These are phyloP conservation scores for Actenoides hombroni DNA, from an alignment of 2,113 vertebrate species.

Conservation along the genomic window DNA sequence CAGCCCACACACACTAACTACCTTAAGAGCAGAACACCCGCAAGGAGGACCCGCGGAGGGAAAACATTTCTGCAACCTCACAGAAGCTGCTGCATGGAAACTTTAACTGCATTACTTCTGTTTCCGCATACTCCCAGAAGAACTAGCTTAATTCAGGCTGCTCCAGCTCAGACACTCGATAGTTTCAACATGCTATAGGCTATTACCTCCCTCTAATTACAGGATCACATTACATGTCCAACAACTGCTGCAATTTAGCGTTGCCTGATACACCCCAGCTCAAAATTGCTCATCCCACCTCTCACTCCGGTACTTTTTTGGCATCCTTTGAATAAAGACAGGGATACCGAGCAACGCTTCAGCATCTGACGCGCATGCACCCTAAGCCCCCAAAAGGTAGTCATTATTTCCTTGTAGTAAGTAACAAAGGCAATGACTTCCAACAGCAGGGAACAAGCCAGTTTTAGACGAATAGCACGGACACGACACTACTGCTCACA, in stretches of 20 bases:
- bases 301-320: slow-evolving; percentile 14
- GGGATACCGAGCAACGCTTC: neutral
- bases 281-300: slow-evolving; percentile 29
- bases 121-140: neutral
- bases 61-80: neutral
- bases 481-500: accelerated
- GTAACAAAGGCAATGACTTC: neutral
- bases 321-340: neutral
- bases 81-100: neutral
- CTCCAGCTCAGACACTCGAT: slow-evolving; percentile 55
- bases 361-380: accelerated
- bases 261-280: slow-evolving; percentile 20
- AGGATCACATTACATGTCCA: slow-evolving; percentile 67
- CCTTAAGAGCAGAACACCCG: neutral
- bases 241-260: slow-evolving; percentile 69
- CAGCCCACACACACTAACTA: neutral
- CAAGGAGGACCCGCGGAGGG: neutral
- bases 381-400: neutral
- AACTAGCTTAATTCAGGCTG: neutral
- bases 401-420: neutral
- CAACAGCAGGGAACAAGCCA: neutral
- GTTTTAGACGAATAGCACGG: neutral
- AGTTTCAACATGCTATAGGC: slow-evolving; percentile 43
- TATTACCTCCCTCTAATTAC: slow-evolving; percentile 72
- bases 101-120: neutral